Evolutionary conservation across 2,888 invertebrate genomes (phyloP), one percentile per base, ranked within the genome.

Genomic region (Synergus gifuensis): DNA sequence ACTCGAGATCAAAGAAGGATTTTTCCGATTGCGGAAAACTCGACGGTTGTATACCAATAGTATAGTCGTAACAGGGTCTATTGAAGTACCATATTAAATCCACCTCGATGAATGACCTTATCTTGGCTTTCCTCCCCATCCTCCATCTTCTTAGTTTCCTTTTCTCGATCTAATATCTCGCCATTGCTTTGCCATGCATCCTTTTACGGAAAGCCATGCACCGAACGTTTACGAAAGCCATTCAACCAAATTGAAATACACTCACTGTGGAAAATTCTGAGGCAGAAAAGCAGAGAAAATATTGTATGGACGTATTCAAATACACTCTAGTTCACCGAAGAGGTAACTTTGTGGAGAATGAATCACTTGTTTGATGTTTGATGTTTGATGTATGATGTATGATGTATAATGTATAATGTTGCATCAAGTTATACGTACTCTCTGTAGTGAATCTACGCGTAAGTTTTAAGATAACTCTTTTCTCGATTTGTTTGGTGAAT

Each of bases 11-110:
- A 82, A 82, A 80, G 60, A 62, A 44, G 49, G 78, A 78, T 78
- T 81, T 78, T 82, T 80, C n/a, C 64, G 78, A 82, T 79, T 82
- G 78, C 69, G 77, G 58, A 69, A 64, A 81, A 77, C 44, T 77
- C 76, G 67, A 66, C 54, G 64, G 58, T 63, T 77, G 79, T 79
- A 54, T 76, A 79, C 76, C 76, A 73, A 54, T 73, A 16, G 54
- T 49, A 49, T 11, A 28, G 28, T 73, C 49, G 36, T 54, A 49
- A 73, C 49, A 73, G 73, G 49, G 73, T 49, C 16, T 73, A 73
- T 49, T 73, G 49, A 4, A 73, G 73, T 36, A n/a, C 54, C 73
- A 18, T 69, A 69, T 69, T 46, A 69, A 28, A 46, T 73, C 54
- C 49, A 49, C 36, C 28, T 49, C 67, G 36, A 73, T 36, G 16